Conservation (phyloP, 2,797 vertebrate species). For the Pyrocephalus nanus region DNA sequence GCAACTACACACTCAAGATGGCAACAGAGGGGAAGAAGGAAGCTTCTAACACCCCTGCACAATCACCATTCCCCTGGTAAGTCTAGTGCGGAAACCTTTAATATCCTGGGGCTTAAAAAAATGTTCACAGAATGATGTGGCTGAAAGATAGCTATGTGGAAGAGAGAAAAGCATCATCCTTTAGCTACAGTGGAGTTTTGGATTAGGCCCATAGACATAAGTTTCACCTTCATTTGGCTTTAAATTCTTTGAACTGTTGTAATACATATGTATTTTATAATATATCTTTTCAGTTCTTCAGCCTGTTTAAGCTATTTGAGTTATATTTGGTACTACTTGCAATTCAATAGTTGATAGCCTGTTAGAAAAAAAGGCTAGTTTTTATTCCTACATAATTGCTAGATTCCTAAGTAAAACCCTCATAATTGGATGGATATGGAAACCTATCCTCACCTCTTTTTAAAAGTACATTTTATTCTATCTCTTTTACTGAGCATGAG, state of each 20-base stretch:
- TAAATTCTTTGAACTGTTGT: neutral
- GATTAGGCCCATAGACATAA: neutral
- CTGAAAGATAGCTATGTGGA: neutral
- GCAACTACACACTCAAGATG: neutral
- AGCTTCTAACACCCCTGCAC: neutral
- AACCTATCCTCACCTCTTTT: neutral
- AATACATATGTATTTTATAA: neutral
- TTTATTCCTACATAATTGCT: constrained; percentile 41
- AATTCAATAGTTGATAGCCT: constrained; percentile 13
- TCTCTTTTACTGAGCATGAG: constrained; percentile 10
- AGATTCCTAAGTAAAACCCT: constrained; percentile 1
- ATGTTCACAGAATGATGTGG: neutral
- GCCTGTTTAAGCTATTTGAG: neutral
- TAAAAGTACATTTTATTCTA: constrained; percentile 1
- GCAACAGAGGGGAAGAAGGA: neutral
- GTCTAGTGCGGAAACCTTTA: neutral
- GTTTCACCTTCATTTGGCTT: neutral
- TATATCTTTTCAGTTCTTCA: neutral
- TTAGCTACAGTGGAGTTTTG: neutral
- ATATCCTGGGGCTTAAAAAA: neutral
- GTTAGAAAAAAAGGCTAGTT: neutral
- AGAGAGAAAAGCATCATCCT: neutral
- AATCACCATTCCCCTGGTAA: neutral
- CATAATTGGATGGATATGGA: neutral
- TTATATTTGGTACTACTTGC: constrained; percentile 10